Conservation (phyloP, 2,888 invertebrate genomes). For the Lycaena phlaeas region DNA sequence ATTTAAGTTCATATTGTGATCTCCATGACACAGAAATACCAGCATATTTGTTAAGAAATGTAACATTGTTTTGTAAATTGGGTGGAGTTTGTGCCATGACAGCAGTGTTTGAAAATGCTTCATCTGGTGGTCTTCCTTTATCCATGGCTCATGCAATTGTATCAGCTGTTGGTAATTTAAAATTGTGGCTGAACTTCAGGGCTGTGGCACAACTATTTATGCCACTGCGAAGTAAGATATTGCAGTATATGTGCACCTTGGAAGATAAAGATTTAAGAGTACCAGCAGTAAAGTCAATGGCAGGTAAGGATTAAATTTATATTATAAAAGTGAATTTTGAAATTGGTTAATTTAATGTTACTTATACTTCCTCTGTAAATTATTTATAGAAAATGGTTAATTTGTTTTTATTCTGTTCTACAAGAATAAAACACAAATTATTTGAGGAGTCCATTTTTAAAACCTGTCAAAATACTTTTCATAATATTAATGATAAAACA, state of each 20-base stretch:
- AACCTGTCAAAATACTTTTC: too few species aligned
- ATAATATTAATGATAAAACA: too few species aligned
- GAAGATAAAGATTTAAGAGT: conserved; percentile 92
- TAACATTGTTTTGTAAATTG: conserved; percentile 93
- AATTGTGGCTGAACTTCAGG: conserved; percentile 93
- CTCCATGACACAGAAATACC: conserved; percentile 95
- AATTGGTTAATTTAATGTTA: too few species aligned
- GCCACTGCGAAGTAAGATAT: conserved; percentile 87
- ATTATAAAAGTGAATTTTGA: too few species aligned
- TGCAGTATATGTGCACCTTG: conserved; percentile 94
- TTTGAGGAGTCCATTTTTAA: too few species aligned
- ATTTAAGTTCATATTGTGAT: conserved; percentile 88
- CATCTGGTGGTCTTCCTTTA: conserved; percentile 83
- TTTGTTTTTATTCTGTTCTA: too few species aligned
- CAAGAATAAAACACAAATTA: too few species aligned
- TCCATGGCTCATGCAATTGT: conserved; percentile 94
- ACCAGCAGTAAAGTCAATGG: conserved; percentile 93
- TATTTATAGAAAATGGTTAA: too few species aligned
- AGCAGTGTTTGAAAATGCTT: conserved; percentile 84
- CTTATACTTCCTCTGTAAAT: too few species aligned
- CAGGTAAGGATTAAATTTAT: conserved; percentile 69
- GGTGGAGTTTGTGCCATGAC: conserved; percentile 92
- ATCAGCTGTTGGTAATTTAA: conserved; percentile 92
- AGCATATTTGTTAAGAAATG: conserved; percentile 90
- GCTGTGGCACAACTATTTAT: conserved; percentile 91